Evolutionary conservation across 37 sponge, comb jelly and placozoan genomes (phyloP), one percentile per base, ranked within the genome.

Genomic region (Agelas oroides): DNA sequence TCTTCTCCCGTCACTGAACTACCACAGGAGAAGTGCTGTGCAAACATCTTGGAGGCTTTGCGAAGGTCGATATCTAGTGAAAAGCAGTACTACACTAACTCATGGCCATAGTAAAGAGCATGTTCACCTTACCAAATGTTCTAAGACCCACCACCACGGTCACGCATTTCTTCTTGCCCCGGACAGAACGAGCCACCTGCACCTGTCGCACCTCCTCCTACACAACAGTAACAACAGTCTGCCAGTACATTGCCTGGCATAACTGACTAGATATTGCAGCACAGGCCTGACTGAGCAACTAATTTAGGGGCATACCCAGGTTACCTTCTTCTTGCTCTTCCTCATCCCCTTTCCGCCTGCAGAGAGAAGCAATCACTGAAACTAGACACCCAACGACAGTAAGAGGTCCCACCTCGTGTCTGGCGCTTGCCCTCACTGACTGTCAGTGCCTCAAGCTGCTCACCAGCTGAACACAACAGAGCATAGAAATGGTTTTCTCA

Each of bases 1-100:
- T 98, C 99, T 20, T 96, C 97, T 41, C 97, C 99, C 30, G 99
- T 96, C 15, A 98, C 94, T 34, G 99, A 98, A 24, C 95, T 92
- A 12, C 99, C 99, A 86, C 99, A 92, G 14, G 99, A 94, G 76
- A 95, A 98, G 59, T 88, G 94, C 58, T 90, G 90, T 33, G 95
- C 83, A 82, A 98, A 98, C 65, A 57, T 18, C 63, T 96, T 98
- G 5, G 93, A 81, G 12, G 97, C 95, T 34, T 93, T 96, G 78
- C 94, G 96, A 35, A 96, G 88, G 66, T 98, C 95, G 59, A 98
- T 95, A 53, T 88, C 98, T 92, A 39, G 25, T 0, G 38, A n/a
- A 3, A 57, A 37, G 33, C 38, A 36, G 37, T 36, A 55, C 15
- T 8, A 46, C 46, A 3, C 8, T 46, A 3, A 46, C 8, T 12